A percentile compares a stretch with the other conserved stretches of the same genome.
phyloP scores from a whole-genome alignment of 2,113 vertebrate species.

The Eulacestoma nigropectus region DNA sequence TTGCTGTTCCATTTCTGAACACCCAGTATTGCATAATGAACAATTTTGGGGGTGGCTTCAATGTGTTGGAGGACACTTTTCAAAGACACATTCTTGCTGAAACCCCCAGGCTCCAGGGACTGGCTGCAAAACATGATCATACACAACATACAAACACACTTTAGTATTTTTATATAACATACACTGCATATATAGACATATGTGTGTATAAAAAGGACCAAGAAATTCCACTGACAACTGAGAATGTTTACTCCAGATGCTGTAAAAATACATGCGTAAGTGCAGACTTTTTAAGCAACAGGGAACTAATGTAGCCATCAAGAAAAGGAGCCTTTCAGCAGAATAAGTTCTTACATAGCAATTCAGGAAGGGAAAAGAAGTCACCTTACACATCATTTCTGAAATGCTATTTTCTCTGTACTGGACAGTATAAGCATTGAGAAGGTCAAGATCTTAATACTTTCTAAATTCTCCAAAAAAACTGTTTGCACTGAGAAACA shows the following conservation, averaged over 20 bases:
- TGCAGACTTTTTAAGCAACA: neutral
- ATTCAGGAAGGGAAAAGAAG: neutral
- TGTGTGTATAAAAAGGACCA: neutral
- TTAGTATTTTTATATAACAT: neutral
- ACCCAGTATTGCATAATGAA: constrained; percentile 88
- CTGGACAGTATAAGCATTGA: neutral
- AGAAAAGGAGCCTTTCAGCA: neutral
- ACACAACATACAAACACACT: neutral
- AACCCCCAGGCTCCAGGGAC: constrained; percentile 67
- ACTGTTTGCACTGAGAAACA: neutral
- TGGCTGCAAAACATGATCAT: constrained; percentile 66
- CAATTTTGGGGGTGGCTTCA: constrained; percentile 91
- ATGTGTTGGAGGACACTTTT: constrained; percentile 90
- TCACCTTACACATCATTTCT: neutral
- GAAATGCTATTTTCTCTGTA: neutral
- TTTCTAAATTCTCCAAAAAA: neutral
- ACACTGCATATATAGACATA: too few species aligned
- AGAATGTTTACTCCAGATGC: neutral
- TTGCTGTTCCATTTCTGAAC: constrained; percentile 90
- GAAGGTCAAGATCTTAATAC: neutral
- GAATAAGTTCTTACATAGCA: neutral
- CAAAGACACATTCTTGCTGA: constrained; percentile 84
- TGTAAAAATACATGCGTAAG: neutral
- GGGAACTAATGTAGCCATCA: neutral
- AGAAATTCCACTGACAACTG: neutral